Base-by-base conservation (phyloP, 2,797 vertebrate genomes). In the Pseudomugil tenellus region DNA sequence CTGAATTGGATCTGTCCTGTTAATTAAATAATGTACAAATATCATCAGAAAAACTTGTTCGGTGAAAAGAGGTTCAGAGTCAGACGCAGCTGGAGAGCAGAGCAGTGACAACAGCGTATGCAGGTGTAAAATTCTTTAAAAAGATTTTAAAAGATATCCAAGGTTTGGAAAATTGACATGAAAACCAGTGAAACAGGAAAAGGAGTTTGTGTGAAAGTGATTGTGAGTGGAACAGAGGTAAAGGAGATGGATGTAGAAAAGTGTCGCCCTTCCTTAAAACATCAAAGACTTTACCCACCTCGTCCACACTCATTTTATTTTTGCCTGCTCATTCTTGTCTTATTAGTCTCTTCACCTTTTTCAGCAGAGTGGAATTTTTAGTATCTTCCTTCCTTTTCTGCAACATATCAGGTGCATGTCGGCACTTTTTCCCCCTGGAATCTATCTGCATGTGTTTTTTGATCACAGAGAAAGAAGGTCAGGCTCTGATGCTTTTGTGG, bases 401-500 rank as follows among this genome's bases (percentile, higher is more conserved):
- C 12, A 3, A 17, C 26, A 67, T 39, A 28, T 60, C 31, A 29
- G 23, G 13, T 14, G 16, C 23, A 58, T 16, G 7, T 62, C 19
- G 19, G 46, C 21, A 54, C n/a, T 54, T 12, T 51, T 35, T 13
- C 2, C 29, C 59, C 14, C 13, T 48, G 28, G 3, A 17, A 23
- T 66, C 17, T 2, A 23, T 65, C 1, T 35, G 10, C 19, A 4
- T 34, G 3, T 77, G 41, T 84, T 6, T 63, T 43, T 4, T 37
- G 17, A 0, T 63, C 11, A 4, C 73, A 90, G 89, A 89, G 95
- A 93, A 74, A 70, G 91, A 10, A 29, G 72, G 56, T 91, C 81
- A 4, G 78, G 91, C 61, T 89, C 90, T 29, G 79, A 91, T 63
- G 91, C 91, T 51, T 26, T 98, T n/a, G 77, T 98, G 79, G 92